Evolutionary conservation across 2,888 invertebrate species (phyloP), one percentile per base, ranked within the genome.

Genomic region (Aquatica leii): DNA sequence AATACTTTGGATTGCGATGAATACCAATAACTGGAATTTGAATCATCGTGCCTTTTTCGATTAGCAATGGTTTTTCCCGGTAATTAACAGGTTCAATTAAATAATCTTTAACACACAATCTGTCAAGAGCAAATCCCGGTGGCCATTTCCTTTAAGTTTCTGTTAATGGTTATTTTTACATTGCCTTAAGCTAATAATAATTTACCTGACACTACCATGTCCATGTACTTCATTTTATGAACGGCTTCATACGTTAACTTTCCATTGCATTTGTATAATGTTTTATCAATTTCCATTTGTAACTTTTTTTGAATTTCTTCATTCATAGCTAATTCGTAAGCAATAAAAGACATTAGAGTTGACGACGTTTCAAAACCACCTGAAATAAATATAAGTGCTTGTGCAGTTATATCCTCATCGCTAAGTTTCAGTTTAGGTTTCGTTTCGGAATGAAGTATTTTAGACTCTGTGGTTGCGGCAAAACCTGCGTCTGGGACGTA

Each of bases 301-400:
- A 89, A 77, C 56, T 76, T 83, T 3, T 83, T 80, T 74, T 89
- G 89, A 0, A 86, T 76, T 0, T 88, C 86, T 17, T 84, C 83
- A 77, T 88, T 84, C 2, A 84, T 53, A 31, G 86, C 86, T 20
- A 90, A 72, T 74, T 88, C 88, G 49, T 87, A 82, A 0, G 86
- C 76, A 0, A 84, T 73, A 65, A 88, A 87, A 0, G 81, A 82
- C 72, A 85, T 78, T 2, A 82, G 71, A 55, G 81, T 81, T 0
- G 85, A 81, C 0, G 82, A 81, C 0, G 84, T 80, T 46, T 86
- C 85, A 66, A 84, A 85, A 2, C 85, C 86, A 21, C 83, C 86
- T 1, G 85, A 76, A 74, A 85, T 85, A 78, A 86, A 86, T 1
- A 85, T 68, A 1, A 85, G 65, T 8, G 84, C 84, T 77, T 88